These are phyloP conservation scores for Epistrophella euchroma DNA, from an alignment of 2,888 invertebrate genomes.

Conservation along the genomic window DNA sequence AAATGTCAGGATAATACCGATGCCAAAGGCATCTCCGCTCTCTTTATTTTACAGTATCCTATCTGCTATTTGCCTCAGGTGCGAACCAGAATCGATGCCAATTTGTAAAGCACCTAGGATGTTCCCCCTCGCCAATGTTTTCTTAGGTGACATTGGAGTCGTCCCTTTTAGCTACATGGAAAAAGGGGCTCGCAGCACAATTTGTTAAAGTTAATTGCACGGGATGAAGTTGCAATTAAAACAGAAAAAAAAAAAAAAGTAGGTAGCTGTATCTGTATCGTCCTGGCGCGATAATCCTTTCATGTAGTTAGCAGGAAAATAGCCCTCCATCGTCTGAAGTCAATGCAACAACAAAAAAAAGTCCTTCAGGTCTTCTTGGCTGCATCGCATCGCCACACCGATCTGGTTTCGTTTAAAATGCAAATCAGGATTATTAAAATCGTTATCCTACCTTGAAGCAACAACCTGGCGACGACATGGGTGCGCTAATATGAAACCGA, in stretches of 20 bases:
- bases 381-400: slow-evolving; percentile 25
- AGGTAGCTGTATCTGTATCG: slow-evolving; percentile 6
- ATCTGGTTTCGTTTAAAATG: slow-evolving; percentile 66
- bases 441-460: slow-evolving; percentile 30
- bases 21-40: background rate
- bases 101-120: slow-evolving; percentile 46
- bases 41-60: background rate
- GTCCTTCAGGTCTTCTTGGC: slow-evolving; percentile 41
- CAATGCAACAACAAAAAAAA: slow-evolving; percentile 5
- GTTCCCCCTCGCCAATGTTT: background rate
- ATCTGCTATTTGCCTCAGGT: slow-evolving; percentile 39
- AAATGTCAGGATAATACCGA: slow-evolving; percentile 39
- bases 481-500: slow-evolving; percentile 52
- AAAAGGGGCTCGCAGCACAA: slow-evolving; percentile 30
- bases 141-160: slow-evolving; percentile 3
- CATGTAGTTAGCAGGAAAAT: slow-evolving; percentile 22
- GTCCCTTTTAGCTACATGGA: background rate
- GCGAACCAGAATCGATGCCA: slow-evolving; percentile 60
- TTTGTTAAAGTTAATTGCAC: slow-evolving; percentile 65
- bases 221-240: slow-evolving; percentile 71
- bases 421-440: slow-evolving; percentile 56
- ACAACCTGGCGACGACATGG: slow-evolving; percentile 50
- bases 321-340: slow-evolving; percentile 4
- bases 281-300: slow-evolving; percentile 56
- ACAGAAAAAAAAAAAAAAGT: slow-evolving; percentile 13